Evolutionary conservation across 2,888 invertebrate species (phyloP).

Genomic region (Lobophora halterata): DNA sequence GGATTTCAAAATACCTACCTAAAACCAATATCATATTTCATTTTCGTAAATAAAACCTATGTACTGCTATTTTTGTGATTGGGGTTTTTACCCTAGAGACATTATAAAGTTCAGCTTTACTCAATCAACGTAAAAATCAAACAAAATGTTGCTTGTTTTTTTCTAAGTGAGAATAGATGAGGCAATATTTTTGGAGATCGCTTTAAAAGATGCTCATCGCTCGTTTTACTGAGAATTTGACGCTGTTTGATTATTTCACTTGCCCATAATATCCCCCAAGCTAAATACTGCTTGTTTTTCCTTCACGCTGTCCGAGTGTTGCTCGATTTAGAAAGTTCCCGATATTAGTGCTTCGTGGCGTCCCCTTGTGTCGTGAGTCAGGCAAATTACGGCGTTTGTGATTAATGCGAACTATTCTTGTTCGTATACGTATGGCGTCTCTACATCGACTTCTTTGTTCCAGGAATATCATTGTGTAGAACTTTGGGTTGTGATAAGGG

Average conservation of each 20-base stretch:
- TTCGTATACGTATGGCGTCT: slow-evolving; percentile 55
- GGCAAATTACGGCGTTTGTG: slow-evolving; percentile 73
- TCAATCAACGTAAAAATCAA: no score
- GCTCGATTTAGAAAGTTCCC: slow-evolving; percentile 70
- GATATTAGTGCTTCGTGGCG: slow-evolving; percentile 52
- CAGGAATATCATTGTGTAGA: slow-evolving; percentile 6
- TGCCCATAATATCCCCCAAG: slow-evolving; percentile 39
- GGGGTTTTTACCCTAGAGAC: no score
- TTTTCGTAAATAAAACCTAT: no score
- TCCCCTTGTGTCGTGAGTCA: slow-evolving; percentile 74
- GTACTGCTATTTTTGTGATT: no score
- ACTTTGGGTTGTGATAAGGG: no score
- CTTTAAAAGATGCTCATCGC: slow-evolving; percentile 1
- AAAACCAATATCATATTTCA: no score
- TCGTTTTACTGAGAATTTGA: slow-evolving; percentile 21
- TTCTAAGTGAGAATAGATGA: no score
- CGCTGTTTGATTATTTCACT: slow-evolving; percentile 27
- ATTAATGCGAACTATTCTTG: slow-evolving; percentile 75
- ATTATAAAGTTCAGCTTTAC: no score
- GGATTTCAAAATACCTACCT: no score
- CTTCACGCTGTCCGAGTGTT: slow-evolving; percentile 50
- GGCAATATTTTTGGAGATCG: no score
- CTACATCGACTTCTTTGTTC: slow-evolving; percentile 59
- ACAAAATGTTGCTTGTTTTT: no score
- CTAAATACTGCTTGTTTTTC: slow-evolving; percentile 53